Evolutionary conservation across 2,113 vertebrate species (phyloP).

Genomic region (Passer montanus): DNA sequence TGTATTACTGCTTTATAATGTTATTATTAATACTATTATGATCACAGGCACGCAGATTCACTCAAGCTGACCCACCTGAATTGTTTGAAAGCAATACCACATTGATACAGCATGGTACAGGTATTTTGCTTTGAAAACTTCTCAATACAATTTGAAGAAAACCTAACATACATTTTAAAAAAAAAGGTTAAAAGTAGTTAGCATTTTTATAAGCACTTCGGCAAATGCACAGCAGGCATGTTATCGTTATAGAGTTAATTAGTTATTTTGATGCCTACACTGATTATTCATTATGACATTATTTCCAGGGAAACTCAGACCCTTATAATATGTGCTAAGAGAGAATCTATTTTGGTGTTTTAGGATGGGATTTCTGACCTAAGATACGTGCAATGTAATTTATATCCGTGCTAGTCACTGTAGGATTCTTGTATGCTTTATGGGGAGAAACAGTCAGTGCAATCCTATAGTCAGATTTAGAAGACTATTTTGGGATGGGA

Average conservation of each 20-base stretch:
- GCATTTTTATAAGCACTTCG: neutral
- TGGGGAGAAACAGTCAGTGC: neutral
- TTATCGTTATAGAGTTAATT: neutral
- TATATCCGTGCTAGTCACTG: neutral
- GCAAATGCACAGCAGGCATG: neutral
- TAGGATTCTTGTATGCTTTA: neutral
- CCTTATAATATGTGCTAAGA: neutral
- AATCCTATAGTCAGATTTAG: conserved; percentile 10
- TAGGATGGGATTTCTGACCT: neutral
- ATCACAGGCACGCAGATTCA: neutral
- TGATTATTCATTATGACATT: neutral
- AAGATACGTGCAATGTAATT: neutral
- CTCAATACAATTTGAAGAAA: neutral
- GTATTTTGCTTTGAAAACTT: neutral
- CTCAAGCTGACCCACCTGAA: neutral
- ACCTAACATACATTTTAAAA: neutral
- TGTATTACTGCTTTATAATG: neutral
- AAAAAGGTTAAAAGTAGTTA: neutral
- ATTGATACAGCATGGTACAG: neutral
- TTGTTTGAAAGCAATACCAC: neutral
- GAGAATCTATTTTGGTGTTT: conserved; percentile 6
- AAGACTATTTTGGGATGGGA: conserved; percentile 26
- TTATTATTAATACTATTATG: neutral
- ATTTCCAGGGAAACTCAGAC: neutral
- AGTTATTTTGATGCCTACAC: neutral